These are phyloP conservation scores for Erpobdella octoculata DNA, from an alignment of 2,888 invertebrate genomes.

Conservation along the genomic window DNA sequence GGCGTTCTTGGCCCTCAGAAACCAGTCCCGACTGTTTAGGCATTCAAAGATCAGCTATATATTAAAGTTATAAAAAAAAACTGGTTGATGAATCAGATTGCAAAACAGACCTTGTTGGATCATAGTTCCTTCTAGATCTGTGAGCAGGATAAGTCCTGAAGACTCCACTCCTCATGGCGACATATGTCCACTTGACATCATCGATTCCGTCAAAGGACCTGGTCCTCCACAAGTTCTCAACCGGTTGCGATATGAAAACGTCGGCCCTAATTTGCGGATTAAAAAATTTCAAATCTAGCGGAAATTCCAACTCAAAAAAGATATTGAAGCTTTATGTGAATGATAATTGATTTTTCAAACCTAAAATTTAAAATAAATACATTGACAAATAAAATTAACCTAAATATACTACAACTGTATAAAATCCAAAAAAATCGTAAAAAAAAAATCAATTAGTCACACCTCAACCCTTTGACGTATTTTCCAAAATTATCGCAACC, in stretches of 20 bases:
- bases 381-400: no score
- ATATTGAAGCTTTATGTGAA: no score
- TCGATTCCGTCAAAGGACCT: constrained; percentile 50
- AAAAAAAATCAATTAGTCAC: constrained; percentile 8
- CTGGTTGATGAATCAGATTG: not conserved
- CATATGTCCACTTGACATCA: constrained; percentile 53
- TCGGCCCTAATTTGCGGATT: constrained; percentile 52
- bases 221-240: constrained; percentile 50
- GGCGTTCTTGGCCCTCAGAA: constrained; percentile 47
- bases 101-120: constrained; percentile 51
- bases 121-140: constrained; percentile 50
- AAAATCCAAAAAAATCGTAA: not conserved
- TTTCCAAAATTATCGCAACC: constrained; percentile 47
- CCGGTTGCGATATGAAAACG: constrained; percentile 51
- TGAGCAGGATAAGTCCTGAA: constrained; percentile 54
- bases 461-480: constrained; percentile 51
- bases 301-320: not conserved
- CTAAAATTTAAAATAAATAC: no score
- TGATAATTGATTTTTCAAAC: no score
- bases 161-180: constrained; percentile 53
- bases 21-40: constrained; percentile 50
- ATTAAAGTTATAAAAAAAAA: not conserved
- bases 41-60: not conserved
- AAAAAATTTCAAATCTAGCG: constrained; percentile 15
- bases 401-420: no score